These are phyloP conservation scores for Micronisus gabar DNA, from an alignment of 2,113 vertebrate species.

Conservation along the genomic window DNA sequence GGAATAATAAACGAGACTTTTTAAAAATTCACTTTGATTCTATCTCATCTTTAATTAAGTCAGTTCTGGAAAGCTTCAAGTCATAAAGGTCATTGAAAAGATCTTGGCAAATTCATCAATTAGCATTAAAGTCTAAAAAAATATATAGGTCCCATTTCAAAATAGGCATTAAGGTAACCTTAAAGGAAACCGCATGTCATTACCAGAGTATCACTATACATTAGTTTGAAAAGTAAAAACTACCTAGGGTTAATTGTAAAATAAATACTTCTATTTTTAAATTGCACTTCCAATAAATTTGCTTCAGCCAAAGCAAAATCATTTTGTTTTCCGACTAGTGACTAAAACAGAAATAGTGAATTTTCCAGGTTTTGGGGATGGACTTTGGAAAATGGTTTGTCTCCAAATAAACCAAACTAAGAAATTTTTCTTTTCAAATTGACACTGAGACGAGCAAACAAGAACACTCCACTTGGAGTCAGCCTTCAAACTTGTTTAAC, in stretches of 20 bases:
- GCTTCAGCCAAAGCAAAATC: background rate
- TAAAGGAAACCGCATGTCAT: background rate
- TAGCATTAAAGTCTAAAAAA: background rate
- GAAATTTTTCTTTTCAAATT: background rate
- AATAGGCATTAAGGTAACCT: background rate
- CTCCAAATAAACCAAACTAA: background rate
- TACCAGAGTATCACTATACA: background rate
- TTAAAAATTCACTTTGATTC: background rate
- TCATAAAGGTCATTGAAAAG: conserved; percentile 12
- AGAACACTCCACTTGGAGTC: background rate
- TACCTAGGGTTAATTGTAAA: background rate
- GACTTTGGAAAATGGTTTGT: background rate
- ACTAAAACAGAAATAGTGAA: background rate
- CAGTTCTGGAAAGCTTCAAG: background rate
- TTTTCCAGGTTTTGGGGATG: background rate
- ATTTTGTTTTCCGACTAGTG: background rate
- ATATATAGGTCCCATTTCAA: background rate
- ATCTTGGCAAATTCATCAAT: background rate
- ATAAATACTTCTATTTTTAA: background rate
- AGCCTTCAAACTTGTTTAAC: background rate
- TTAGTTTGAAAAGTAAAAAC: background rate
- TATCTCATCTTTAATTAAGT: conserved; percentile 29
- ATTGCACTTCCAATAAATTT: background rate
- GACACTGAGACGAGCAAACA: background rate
- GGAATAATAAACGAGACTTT: conserved; percentile 2